Percentiles rank a stretch among this genome's conserved stretches.
These are phyloP conservation scores for Macquaria australasica DNA, from an alignment of 2,113 vertebrate genomes.

Conservation along the genomic window DNA sequence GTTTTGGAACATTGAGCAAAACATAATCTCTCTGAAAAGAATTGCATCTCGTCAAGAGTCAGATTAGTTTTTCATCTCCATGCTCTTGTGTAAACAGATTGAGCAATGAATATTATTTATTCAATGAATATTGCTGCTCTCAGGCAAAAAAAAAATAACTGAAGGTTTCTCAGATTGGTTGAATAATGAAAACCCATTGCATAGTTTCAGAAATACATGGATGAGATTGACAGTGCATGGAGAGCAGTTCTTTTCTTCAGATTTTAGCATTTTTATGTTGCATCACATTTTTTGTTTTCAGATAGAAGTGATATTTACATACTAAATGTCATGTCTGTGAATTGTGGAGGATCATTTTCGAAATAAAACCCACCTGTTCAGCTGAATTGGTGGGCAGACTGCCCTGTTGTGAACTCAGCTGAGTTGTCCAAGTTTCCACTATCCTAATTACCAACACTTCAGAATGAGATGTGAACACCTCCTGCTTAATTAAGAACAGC, in stretches of 20 bases:
- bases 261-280: neutral
- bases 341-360: neutral
- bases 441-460: conserved; percentile 28
- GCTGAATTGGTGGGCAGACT: neutral
- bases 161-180: neutral
- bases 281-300: neutral
- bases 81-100: conserved; percentile 1
- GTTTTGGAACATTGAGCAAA: conserved; percentile 21
- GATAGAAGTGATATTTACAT: neutral
- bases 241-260: neutral
- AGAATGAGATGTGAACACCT: conserved; percentile 31
- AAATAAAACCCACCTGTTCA: conserved; percentile 20
- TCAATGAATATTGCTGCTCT: neutral
- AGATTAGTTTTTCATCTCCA: conserved; percentile 20
- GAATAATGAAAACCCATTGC: neutral
- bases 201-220: neutral
- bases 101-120: neutral
- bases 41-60: conserved; percentile 42
- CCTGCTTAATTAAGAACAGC: conserved; percentile 51
- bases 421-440: conserved; percentile 16
- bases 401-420: neutral
- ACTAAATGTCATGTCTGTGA: conserved; percentile 6
- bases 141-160: neutral
- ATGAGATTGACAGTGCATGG: neutral
- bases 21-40: conserved; percentile 28